phyloP scores from a whole-genome alignment of 2,113 vertebrate species.

The Gopherus evgoodei region DNA sequence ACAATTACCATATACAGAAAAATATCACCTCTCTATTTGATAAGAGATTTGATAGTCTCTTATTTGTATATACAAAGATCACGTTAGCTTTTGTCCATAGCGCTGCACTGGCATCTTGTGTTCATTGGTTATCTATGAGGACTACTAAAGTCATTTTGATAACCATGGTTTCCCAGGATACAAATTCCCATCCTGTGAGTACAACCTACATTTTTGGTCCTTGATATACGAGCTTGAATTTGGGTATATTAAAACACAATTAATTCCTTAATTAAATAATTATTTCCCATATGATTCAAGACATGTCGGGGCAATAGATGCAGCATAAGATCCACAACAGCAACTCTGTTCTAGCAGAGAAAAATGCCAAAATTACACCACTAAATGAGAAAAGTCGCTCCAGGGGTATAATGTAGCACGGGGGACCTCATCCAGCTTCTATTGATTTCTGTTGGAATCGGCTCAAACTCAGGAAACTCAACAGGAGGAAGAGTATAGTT shows the following conservation, averaged over 20 bases:
- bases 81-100: background rate
- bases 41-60: background rate
- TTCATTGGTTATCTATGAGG: background rate
- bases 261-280: conserved; percentile 57
- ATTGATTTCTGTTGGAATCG: background rate
- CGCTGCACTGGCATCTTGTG: background rate
- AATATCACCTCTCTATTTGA: background rate
- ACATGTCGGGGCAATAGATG: background rate
- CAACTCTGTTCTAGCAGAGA: background rate
- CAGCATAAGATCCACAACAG: background rate
- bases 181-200: background rate
- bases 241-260: background rate
- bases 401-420: background rate
- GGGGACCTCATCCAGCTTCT: background rate
- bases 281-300: conserved; percentile 11
- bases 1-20: background rate
- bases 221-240: background rate
- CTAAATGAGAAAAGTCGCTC: background rate
- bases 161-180: background rate
- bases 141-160: background rate
- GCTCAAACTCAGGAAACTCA: background rate
- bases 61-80: background rate
- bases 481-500: conserved; percentile 1
- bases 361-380: background rate
- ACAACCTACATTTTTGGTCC: conserved; percentile 17